Evolutionary conservation across 2,888 invertebrate genomes (phyloP).

Genomic region (Osmoderma eremita): DNA sequence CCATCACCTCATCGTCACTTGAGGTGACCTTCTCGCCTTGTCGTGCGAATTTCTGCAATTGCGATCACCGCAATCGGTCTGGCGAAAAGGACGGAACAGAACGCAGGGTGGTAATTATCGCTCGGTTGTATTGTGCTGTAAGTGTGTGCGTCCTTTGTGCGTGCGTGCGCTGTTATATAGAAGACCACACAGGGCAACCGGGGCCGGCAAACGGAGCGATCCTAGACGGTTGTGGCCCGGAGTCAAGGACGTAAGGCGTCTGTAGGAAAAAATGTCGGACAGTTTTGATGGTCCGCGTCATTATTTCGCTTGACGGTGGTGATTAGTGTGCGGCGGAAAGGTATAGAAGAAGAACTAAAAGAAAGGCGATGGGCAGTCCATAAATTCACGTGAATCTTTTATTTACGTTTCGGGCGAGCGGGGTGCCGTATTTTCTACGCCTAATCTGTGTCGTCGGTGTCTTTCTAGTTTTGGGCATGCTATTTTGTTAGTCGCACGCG

Average conservation of each 20-base stretch:
- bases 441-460: slow-evolving; percentile 24
- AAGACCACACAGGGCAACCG: slow-evolving; percentile 41
- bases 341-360: background rate
- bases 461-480: background rate
- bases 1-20: background rate
- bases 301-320: slow-evolving; percentile 13
- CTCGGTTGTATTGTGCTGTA: background rate
- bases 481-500: slow-evolving; percentile 1
- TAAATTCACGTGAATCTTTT: slow-evolving; percentile 37
- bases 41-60: slow-evolving; percentile 31
- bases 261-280: slow-evolving; percentile 16
- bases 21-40: background rate
- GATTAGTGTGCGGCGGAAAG: slow-evolving; percentile 14
- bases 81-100: slow-evolving; percentile 8
- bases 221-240: slow-evolving; percentile 45
- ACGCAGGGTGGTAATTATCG: slow-evolving; percentile 17
- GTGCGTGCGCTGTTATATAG: slow-evolving; percentile 17
- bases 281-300: slow-evolving; percentile 2
- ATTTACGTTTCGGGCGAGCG: slow-evolving; percentile 28
- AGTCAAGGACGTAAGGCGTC: slow-evolving; percentile 46
- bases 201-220: slow-evolving; percentile 6
- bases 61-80: background rate
- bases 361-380: slow-evolving; percentile 21
- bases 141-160: slow-evolving; percentile 12
- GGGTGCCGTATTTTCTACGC: slow-evolving; percentile 27